phyloP scores from a whole-genome alignment of 2,113 vertebrate species.

The Damaliscus lunatus region DNA sequence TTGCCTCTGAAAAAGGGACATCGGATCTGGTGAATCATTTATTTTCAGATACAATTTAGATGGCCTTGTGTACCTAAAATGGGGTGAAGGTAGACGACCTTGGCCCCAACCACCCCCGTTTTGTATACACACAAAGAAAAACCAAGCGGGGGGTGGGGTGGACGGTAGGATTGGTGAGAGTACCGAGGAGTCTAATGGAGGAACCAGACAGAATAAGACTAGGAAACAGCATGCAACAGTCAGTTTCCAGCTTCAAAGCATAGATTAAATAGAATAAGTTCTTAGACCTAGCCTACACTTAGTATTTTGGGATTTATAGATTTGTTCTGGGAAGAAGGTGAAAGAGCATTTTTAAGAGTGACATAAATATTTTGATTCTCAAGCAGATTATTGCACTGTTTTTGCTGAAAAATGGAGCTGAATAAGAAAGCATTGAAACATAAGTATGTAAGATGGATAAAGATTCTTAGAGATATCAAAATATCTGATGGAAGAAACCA shows the following conservation, averaged over 20 bases:
- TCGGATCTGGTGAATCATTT: conserved; percentile 46
- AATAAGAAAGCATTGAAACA: neutral
- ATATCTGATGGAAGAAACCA: conserved; percentile 18
- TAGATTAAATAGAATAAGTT: neutral
- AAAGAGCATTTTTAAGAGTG: conserved; percentile 19
- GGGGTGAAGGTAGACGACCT: neutral
- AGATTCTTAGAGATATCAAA: neutral
- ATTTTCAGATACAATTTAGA: neutral
- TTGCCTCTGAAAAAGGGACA: neutral
- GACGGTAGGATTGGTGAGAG: neutral
- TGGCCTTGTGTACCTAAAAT: neutral
- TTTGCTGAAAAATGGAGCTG: conserved; percentile 24
- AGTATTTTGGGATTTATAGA: conserved; percentile 1
- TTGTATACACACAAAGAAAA: conserved; percentile 47
- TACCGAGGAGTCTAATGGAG: neutral
- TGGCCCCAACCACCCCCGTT: neutral
- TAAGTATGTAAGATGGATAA: neutral
- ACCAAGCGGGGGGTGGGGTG: neutral
- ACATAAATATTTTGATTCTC: conserved; percentile 14
- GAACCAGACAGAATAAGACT: neutral
- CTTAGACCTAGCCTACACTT: neutral
- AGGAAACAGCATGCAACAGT: conserved; percentile 31
- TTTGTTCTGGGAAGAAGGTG: neutral
- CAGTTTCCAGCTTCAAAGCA: conserved; percentile 18
- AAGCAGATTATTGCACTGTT: conserved; percentile 16